Evolutionary conservation across 2,113 vertebrate genomes (phyloP), one percentile per base, ranked within the genome.

Genomic region (Aviceda subcristata): DNA sequence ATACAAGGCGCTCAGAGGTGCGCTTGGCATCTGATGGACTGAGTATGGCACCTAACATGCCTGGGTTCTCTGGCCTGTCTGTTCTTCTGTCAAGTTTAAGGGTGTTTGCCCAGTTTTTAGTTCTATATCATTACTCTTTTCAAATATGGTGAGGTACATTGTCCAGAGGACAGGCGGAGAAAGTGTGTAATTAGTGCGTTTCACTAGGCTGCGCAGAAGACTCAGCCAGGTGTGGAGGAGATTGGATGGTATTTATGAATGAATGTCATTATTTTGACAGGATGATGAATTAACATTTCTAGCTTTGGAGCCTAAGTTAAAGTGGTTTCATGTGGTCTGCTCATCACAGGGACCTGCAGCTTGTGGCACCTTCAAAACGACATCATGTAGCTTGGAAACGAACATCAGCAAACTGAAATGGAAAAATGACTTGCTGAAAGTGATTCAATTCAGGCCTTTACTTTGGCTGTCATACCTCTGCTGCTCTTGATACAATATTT

Each of bases 241-340:
- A 97, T 95, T 95, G 98, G 97, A 97, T 97, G 97, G 97, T 98
- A 98, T 98, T 99, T 99, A 98, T 98, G 98, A 98, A 98, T 97
- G 98, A 98, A 98, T 97, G 98, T 98, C 98, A 98, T 98, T 98
- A 96, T 98, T 98, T 97, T 99, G 99, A 99, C 98, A 99, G 98
- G 84, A 98, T 99, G 98, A 99, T 98, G 94, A 98, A 99, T 97
- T 98, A 98, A 90, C 93, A 72, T 89, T 56, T 88, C 38, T 66
- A 43, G 45, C 75, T 91, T 91, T 67, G 84, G 94, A 91, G 84
- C 97, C 96, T 94, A 96, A 88, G 90, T 97, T 97, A 97, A 97
- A 98, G 93, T 95, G 95, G 81, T 98, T 98, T 98, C 98, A 94
- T 96, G 97, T 97, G 97, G 97, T 97, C 97, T 98, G 97, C 96